phyloP scores from a whole-genome alignment of 2,113 vertebrate genomes.

The Callocephalon fimbriatum region DNA sequence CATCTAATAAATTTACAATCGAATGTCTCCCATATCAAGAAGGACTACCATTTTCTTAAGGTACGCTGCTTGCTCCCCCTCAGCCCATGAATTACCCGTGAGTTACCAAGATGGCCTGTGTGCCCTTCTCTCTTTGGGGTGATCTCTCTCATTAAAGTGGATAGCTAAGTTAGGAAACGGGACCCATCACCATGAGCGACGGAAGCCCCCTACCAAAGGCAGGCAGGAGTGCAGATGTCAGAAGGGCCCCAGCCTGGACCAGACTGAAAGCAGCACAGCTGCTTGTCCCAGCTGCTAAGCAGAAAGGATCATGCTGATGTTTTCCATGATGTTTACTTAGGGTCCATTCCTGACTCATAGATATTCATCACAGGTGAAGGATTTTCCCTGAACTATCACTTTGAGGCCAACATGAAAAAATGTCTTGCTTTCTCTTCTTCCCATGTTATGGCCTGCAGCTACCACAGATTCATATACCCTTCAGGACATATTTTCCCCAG shows the following conservation, averaged over 20 bases:
- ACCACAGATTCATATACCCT: neutral
- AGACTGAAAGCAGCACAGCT: neutral
- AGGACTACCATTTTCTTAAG: neutral
- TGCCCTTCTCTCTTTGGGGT: neutral
- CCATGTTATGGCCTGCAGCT: neutral
- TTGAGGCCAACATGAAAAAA: neutral
- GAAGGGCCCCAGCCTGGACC: fast-evolving
- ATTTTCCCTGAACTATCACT: neutral
- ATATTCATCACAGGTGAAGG: neutral
- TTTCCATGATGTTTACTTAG: neutral
- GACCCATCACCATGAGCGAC: neutral
- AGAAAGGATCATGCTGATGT: neutral
- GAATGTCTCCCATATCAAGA: neutral
- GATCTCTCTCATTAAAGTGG: fast-evolving
- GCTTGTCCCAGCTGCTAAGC: neutral
- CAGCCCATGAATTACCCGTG: too few relatives aligned
- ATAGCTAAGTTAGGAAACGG: neutral
- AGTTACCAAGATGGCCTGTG: neutral
- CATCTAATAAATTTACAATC: neutral
- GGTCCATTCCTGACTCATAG: neutral
- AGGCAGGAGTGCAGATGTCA: fast-evolving
- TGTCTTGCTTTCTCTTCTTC: neutral
- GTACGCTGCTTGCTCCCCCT: neutral
- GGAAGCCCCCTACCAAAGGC: neutral
- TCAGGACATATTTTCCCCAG: neutral